These are phyloP conservation scores for Priocnemis perturbator DNA, from an alignment of 2,888 invertebrate genomes.

Conservation along the genomic window DNA sequence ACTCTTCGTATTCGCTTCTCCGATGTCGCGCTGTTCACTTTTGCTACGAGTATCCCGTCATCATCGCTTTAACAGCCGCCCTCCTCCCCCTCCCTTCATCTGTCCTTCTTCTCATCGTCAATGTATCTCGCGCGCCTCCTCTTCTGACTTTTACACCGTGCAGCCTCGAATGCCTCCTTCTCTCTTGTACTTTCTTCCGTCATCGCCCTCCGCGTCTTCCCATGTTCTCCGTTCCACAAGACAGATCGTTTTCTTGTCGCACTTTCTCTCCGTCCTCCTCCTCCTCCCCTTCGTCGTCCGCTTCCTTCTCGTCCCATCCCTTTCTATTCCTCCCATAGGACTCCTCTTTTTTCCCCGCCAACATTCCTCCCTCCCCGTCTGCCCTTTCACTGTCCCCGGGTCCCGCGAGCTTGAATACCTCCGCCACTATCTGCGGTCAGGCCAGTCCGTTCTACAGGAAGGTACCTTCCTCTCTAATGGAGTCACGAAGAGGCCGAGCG, in stretches of 20 bases:
- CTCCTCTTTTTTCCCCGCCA: background rate
- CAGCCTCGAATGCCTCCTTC: slow-evolving; percentile 9
- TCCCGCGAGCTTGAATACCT: background rate
- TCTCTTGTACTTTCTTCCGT: slow-evolving; percentile 17
- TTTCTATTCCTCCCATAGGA: background rate
- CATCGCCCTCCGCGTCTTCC: slow-evolving; percentile 1
- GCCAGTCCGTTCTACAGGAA: background rate
- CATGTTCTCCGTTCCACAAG: background rate
- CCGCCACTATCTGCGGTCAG: background rate
- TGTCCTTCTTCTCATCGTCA: slow-evolving; percentile 26
- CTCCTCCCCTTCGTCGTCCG: background rate
- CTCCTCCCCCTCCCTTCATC: slow-evolving; percentile 27
- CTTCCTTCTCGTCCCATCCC: background rate
- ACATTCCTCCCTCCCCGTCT: background rate
- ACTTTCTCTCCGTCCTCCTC: background rate
- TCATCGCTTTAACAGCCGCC: slow-evolving; percentile 53
- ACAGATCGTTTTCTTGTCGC: background rate
- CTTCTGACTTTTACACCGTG: slow-evolving; percentile 14
- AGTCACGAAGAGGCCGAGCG: slow-evolving; percentile 4
- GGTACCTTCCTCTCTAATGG: slow-evolving; percentile 6
- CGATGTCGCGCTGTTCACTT: slow-evolving; percentile 18
- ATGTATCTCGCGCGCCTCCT: slow-evolving; percentile 21
- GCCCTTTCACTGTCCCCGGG: background rate
- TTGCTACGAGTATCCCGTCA: slow-evolving; percentile 45
- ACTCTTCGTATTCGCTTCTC: slow-evolving; percentile 12